Evolutionary conservation across 2,113 vertebrate genomes (phyloP).

Genomic region (Agelaius phoeniceus): DNA sequence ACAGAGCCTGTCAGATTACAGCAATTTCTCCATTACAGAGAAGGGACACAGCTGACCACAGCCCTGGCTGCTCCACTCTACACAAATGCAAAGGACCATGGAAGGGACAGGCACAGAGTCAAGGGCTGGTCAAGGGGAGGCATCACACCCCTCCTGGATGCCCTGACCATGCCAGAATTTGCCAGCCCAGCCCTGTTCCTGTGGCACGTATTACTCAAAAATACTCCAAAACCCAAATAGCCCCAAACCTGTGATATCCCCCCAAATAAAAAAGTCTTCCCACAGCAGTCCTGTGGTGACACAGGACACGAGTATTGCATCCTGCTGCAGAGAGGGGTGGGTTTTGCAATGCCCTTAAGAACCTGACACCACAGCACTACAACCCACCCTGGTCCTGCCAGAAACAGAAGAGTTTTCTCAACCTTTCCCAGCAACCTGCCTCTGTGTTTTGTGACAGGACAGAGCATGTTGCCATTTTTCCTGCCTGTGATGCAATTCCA

Average conservation of each 20-base stretch:
- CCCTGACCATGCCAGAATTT: neutral
- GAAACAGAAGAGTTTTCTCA: neutral
- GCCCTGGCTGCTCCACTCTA: neutral
- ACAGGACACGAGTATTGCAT: neutral
- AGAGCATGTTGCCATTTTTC: neutral
- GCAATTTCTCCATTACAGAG: neutral
- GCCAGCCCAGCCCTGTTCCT: neutral
- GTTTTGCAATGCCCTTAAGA: neutral
- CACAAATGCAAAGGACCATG: fast-evolving
- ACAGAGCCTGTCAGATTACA: slow-evolving; percentile 13
- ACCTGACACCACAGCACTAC: neutral
- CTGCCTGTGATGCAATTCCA: neutral
- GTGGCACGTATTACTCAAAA: neutral
- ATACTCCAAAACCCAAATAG: neutral
- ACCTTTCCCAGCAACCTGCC: neutral
- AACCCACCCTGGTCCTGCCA: neutral
- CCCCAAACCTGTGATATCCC: neutral
- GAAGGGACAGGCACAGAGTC: neutral
- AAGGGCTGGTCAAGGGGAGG: neutral
- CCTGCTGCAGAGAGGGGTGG: fast-evolving
- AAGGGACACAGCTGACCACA: neutral
- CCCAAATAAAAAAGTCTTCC: neutral
- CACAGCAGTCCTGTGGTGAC: neutral
- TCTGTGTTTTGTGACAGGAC: neutral
- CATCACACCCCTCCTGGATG: neutral